Percentiles rank a stretch among this genome's conserved stretches.
phyloP scores from a whole-genome alignment of 2,888 invertebrate species.

The Ornithoptera priamus region DNA sequence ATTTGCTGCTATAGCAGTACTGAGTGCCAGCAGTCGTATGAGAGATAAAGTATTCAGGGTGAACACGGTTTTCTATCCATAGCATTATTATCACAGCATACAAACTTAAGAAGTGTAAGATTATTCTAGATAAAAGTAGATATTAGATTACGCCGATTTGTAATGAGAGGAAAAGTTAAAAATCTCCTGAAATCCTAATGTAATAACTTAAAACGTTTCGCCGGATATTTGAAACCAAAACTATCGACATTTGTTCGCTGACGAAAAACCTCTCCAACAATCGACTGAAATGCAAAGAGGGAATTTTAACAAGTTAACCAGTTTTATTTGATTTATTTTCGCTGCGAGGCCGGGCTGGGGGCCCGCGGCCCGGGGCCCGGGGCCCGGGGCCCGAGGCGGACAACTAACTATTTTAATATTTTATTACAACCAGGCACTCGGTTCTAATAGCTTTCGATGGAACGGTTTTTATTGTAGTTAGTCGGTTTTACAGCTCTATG shows the following conservation, averaged over 20 bases:
- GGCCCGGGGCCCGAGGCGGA: slow-evolving; percentile 34
- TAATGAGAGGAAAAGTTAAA: background rate
- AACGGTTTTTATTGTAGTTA: slow-evolving; percentile 54
- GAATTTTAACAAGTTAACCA: slow-evolving; percentile 48
- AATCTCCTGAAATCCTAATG: background rate
- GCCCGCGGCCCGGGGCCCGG: slow-evolving; percentile 28
- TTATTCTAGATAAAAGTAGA: no score
- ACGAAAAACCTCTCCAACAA: slow-evolving; percentile 36
- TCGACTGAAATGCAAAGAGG: slow-evolving; percentile 37
- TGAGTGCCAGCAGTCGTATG: no score
- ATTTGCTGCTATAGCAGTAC: no score
- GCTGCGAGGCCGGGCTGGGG: slow-evolving; percentile 33
- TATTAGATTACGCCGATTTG: no score
- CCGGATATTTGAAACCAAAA: slow-evolving; percentile 2
- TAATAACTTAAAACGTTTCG: slow-evolving; percentile 15
- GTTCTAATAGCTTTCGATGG: slow-evolving; percentile 55
- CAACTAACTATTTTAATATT: slow-evolving; percentile 59
- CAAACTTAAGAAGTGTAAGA: no score
- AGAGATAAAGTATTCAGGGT: no score
- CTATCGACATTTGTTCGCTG: slow-evolving; percentile 27
- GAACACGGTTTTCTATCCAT: no score
- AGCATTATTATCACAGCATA: no score
- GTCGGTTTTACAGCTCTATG: slow-evolving; percentile 37
- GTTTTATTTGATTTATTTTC: slow-evolving; percentile 55
- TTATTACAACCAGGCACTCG: slow-evolving; percentile 52